These are phyloP conservation scores for Ammospiza nelsoni DNA, from an alignment of 2,113 vertebrate species.

Conservation along the genomic window DNA sequence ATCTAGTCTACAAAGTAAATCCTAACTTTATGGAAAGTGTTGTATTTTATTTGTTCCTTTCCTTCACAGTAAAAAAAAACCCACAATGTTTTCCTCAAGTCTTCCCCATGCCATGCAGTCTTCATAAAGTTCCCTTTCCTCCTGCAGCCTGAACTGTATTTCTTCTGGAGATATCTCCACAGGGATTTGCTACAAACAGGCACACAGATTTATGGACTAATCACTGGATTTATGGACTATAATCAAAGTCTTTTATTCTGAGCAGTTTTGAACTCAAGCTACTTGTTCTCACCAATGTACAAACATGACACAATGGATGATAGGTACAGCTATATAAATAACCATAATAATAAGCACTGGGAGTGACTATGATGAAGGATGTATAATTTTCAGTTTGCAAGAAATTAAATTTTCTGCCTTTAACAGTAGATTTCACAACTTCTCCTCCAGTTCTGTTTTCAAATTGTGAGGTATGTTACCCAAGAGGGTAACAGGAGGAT, in stretches of 20 bases:
- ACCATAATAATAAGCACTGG: neutral
- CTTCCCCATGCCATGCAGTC: neutral
- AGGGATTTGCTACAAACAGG: neutral
- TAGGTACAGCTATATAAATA: neutral
- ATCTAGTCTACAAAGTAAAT: neutral
- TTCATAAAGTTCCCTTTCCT: neutral
- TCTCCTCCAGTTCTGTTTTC: neutral
- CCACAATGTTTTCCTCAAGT: neutral
- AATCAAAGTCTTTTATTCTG: neutral
- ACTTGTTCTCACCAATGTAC: neutral
- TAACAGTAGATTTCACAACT: neutral
- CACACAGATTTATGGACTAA: neutral
- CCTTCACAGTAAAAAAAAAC: neutral
- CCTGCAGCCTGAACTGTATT: neutral
- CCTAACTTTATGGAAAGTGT: neutral
- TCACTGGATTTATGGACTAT: neutral
- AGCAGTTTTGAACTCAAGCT: neutral
- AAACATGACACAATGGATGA: neutral
- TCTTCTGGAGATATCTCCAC: neutral
- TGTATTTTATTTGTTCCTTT: neutral
- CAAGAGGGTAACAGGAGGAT: neutral
- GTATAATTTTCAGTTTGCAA: neutral
- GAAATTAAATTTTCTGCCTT: neutral
- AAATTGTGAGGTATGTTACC: neutral
- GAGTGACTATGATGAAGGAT: neutral